Evolutionary conservation across 2,797 vertebrate genomes (phyloP).

Genomic region (Eospalax fontanierii): DNA sequence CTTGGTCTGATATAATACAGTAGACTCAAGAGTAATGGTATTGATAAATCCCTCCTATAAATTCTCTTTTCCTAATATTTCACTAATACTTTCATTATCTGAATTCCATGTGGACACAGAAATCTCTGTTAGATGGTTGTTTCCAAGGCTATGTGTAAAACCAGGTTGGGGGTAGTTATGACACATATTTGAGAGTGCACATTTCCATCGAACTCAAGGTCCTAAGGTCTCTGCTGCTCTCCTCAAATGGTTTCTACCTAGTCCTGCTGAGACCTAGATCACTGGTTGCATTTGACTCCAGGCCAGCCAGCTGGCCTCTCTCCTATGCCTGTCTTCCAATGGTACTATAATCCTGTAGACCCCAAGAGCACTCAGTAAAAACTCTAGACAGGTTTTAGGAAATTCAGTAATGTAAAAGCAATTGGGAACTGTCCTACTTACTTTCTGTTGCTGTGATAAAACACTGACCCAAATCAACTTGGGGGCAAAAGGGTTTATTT

Average conservation of each 20-base stretch:
- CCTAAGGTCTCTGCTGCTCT: not conserved
- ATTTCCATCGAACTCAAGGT: conserved; percentile 14
- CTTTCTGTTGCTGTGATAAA: too few relatives aligned
- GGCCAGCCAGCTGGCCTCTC: not conserved
- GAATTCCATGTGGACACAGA: conserved; percentile 39
- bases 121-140: conserved; percentile 54
- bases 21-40: conserved; percentile 71
- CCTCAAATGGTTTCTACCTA: not conserved
- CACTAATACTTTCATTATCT: conserved; percentile 54
- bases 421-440: too few relatives aligned
- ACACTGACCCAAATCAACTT: too few relatives aligned
- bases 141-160: conserved; percentile 14
- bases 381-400: conserved; percentile 10
- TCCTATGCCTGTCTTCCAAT: not conserved
- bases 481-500: too few relatives aligned
- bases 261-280: not conserved
- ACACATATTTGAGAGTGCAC: not conserved
- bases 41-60: conserved; percentile 75
- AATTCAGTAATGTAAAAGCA: conserved; percentile 35
- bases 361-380: conserved; percentile 6
- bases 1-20: conserved; percentile 71
- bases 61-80: conserved; percentile 69
- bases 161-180: not conserved
- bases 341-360: not conserved
- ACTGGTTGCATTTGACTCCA: conserved; percentile 7